These are phyloP conservation scores for Nemapogon koenigi DNA, from an alignment of 2,888 invertebrate species.

Conservation along the genomic window DNA sequence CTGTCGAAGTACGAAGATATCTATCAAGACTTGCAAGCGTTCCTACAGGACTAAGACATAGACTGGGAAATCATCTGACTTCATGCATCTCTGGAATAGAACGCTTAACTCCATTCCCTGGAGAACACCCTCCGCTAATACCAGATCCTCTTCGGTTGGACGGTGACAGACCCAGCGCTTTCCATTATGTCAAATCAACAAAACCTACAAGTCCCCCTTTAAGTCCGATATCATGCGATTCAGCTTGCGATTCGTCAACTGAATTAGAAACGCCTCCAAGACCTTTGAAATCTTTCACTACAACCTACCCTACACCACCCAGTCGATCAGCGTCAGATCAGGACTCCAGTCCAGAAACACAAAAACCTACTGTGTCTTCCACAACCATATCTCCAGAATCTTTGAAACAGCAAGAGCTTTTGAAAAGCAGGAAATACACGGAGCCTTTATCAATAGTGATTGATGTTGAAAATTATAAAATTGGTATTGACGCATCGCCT, in stretches of 20 bases:
- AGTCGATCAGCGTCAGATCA: constrained; percentile 65
- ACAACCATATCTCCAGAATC: constrained; percentile 57
- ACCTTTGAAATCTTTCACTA: constrained; percentile 33
- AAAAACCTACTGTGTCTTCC: constrained; percentile 59
- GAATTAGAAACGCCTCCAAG: constrained; percentile 60
- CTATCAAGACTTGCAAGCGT: constrained; percentile 71
- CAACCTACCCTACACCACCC: constrained; percentile 64
- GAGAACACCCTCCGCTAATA: constrained; percentile 64
- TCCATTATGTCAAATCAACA: constrained; percentile 44
- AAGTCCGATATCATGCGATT: constrained; percentile 75
- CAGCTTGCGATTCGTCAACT: constrained; percentile 69
- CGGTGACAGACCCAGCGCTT: constrained; percentile 49
- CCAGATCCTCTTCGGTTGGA: constrained; percentile 57
- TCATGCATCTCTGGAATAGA: constrained; percentile 68
- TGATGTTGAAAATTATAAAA: constrained; percentile 56
- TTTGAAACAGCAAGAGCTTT: constrained; percentile 37
- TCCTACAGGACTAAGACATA: constrained; percentile 60
- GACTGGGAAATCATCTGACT: constrained; percentile 70
- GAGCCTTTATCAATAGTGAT: constrained; percentile 55
- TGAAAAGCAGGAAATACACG: constrained; percentile 43
- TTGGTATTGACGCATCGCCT: constrained; percentile 53
- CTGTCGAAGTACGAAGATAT: constrained; percentile 80
- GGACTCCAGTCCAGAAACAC: constrained; percentile 56
- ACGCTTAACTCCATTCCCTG: constrained; percentile 30
- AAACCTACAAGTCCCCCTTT: constrained; percentile 70